These are phyloP conservation scores for Tichodroma muraria DNA, from an alignment of 2,113 vertebrate species.

Conservation along the genomic window DNA sequence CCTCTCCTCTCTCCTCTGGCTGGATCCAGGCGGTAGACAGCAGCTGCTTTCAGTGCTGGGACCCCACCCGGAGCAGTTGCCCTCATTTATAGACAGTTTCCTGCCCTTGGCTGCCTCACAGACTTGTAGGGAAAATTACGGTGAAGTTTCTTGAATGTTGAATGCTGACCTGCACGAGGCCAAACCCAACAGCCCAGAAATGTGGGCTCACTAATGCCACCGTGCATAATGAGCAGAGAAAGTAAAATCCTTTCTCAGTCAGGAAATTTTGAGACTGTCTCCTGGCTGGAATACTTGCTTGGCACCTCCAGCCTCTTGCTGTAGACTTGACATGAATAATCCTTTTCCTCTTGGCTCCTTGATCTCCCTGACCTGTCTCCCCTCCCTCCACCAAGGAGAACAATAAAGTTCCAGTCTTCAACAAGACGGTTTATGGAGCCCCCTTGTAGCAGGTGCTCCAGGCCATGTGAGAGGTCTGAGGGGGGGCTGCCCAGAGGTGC, in stretches of 20 bases:
- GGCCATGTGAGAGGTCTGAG: rapidly evolving
- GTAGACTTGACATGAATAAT: background rate
- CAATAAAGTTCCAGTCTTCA: background rate
- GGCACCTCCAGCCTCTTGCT: background rate
- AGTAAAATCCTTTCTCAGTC: background rate
- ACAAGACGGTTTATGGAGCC: background rate
- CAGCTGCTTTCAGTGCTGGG: background rate
- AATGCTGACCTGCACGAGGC: background rate
- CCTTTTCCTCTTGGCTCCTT: background rate
- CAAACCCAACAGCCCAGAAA: background rate
- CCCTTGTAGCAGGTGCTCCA: background rate
- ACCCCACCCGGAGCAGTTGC: background rate
- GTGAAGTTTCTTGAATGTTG: background rate
- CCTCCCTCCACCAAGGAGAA: background rate
- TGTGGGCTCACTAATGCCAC: background rate
- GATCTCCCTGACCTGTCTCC: background rate
- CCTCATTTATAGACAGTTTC: background rate
- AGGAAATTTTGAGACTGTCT: background rate
- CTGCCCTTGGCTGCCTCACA: background rate
- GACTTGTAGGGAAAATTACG: background rate
- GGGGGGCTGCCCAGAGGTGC: background rate
- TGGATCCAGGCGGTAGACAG: background rate
- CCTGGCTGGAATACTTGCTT: background rate
- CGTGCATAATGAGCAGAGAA: background rate
- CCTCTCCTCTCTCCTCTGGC: background rate